Base-by-base conservation (phyloP, 2,113 vertebrate species). In the Dasyornis broadbenti region DNA sequence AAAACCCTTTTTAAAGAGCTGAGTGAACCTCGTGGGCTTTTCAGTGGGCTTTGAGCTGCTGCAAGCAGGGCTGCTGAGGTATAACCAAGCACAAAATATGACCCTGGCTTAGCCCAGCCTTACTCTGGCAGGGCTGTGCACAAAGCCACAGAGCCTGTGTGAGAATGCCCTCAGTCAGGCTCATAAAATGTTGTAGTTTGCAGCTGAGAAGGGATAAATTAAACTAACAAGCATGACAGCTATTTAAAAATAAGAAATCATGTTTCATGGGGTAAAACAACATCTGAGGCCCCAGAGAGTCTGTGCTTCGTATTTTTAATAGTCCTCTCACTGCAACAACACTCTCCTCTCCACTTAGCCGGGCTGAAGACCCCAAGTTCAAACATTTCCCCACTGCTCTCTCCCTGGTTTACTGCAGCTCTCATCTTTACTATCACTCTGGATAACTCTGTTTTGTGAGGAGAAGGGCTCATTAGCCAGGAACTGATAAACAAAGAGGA, bases 211-310 rank as follows among this genome's bases (percentile, higher is more conserved):
- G 93, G 92, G 92, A 97, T 95, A 96, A 94, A 95, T 97, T 96
- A 96, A 96, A 94, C 95, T 93, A 96, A 96, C 93, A 95, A 96
- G 92, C 95, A 89, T 94, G 95, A 96, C 95, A 96, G 96, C 94
- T 96, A 95, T 96, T 96, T 96, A 93, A 94, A 95, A 95, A 92
- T 92, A 97, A 96, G 91, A 96, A 96, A 94, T 96, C 90, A 68
- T 92, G 90, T 96, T 94, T 96, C 93, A 95, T 92, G 70, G 92
- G 70, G 92, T 96, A 92, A 96, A 95, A 93, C 82, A 96, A 96
- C 94, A 95, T 96, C 90, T 90, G 95, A 97, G 95, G 95, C 93
- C 94, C 93, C 96, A 94, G 94, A 94, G 90, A 97, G 94, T 94
- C 96, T 96, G 94, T 83, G 56, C 94, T 96, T 93, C 93, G 85